Conservation (phyloP, 2,113 vertebrate species). For the Vimba vimba region DNA sequence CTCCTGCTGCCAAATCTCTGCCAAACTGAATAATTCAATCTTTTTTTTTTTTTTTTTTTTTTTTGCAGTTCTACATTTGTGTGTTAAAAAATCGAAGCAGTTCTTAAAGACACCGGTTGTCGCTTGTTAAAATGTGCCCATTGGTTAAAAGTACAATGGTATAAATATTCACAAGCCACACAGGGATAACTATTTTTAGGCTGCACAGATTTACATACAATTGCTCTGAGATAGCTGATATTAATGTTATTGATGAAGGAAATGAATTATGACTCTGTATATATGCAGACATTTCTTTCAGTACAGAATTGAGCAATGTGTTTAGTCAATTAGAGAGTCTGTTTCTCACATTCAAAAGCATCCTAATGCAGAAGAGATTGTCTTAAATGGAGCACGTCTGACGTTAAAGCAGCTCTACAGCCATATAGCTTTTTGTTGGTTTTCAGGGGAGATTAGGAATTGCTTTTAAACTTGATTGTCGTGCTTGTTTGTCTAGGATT, state of each 20-base stretch:
- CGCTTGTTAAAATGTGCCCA: constrained; percentile 61
- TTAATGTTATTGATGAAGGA: constrained; percentile 19
- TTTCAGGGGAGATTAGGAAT: constrained; percentile 43
- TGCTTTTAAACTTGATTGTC: constrained; percentile 57
- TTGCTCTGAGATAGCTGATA: constrained; percentile 30
- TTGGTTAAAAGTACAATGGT: constrained; percentile 39
- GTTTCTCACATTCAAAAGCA: constrained; percentile 12
- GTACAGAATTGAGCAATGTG: neutral
- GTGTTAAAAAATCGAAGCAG: constrained; percentile 74
- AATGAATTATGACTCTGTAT: constrained; percentile 7
- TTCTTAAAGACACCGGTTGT: constrained; percentile 59
- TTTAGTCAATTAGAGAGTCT: neutral
- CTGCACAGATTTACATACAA: constrained; percentile 53
- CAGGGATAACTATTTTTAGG: constrained; percentile 41
- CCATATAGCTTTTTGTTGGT: constrained; percentile 40
- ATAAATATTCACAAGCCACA: constrained; percentile 50
- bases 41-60: too few species aligned
- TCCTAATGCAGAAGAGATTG: neutral
- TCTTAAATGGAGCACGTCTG: constrained; percentile 4
- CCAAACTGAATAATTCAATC: constrained; percentile 84
- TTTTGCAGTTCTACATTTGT: constrained; percentile 74
- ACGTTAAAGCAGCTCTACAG: constrained; percentile 28
- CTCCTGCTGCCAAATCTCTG: constrained; percentile 78
- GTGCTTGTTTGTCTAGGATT: constrained; percentile 44
- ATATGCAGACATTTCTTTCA: constrained; percentile 17